Percentiles rank a stretch among this genome's conserved stretches.
These are phyloP conservation scores for Eurystomus gularis DNA, from an alignment of 2,113 vertebrate genomes.

Conservation along the genomic window DNA sequence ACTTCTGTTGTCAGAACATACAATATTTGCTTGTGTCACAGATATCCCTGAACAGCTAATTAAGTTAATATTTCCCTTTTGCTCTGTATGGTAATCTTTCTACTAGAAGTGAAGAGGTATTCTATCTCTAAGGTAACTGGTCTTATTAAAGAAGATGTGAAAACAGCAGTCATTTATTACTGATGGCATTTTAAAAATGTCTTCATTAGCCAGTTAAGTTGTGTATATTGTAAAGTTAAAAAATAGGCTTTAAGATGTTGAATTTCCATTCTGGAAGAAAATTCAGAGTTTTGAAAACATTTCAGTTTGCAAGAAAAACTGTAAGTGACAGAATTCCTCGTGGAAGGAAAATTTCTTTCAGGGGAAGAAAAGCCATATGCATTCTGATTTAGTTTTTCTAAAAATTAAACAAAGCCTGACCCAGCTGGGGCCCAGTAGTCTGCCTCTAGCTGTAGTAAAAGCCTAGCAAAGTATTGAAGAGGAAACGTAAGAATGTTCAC, in stretches of 20 bases:
- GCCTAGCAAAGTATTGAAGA: neutral
- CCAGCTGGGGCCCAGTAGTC: neutral
- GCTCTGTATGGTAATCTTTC: neutral
- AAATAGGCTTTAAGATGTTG: neutral
- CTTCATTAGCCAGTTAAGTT: neutral
- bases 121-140: neutral
- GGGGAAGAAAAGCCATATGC: neutral
- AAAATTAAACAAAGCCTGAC: slow-evolving; percentile 6
- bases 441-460: neutral
- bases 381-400: neutral
- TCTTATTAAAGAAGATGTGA: neutral
- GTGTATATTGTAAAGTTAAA: neutral
- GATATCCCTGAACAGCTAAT: neutral
- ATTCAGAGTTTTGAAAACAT: neutral
- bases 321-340: neutral
- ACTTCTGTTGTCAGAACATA: neutral
- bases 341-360: neutral
- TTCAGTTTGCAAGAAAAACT: neutral
- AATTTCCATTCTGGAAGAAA: neutral
- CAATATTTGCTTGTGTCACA: neutral
- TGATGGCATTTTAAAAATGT: neutral
- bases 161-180: neutral
- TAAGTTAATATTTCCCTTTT: slow-evolving; percentile 31
- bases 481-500: neutral
- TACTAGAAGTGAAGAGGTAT: neutral